Evolutionary conservation across 2,797 vertebrate genomes (phyloP), one percentile per base, ranked within the genome.

Genomic region (Poecilia gillii): DNA sequence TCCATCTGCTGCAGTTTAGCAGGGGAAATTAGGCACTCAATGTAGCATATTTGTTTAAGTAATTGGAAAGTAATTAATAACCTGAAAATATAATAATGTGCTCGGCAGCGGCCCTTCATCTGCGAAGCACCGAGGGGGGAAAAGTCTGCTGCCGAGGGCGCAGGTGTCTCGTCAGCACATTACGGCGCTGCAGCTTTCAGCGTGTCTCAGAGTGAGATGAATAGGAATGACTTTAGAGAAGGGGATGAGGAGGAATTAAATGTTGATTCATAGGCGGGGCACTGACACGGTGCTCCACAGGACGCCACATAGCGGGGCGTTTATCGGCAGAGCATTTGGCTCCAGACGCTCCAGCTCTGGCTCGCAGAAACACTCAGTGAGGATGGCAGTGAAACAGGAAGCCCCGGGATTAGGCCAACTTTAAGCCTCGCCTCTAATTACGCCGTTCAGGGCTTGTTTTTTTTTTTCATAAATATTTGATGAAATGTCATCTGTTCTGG

Each of bases 391-490:
- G 88, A 89, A 94, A 93, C 57, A 70, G 81, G 90, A 71, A 93
- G 90, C 90, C 84, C 43, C 43, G 88, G 89, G 92, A 92, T 94
- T 88, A 89, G 87, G 51, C 76, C 83, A 81, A 92, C 93, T 95
- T 95, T 93, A 94, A 92, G 91, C 64, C 89, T 74, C 64, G 88
- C 87, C 87, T 93, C 95, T 96, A 96, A 96, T 96, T 95, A 95
- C 91, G 83, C 92, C 94, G 93, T 90, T 89, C 89, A 51, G 90
- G 92, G 90, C 92, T 96, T 92, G 91, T 95, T 95, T 94, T 95
- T 95, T 94, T 95, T 92, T 90, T 94, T 96, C 88, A 96, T 97
- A 96, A 96, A 97, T 96, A 97, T 96, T 97, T 97, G 93, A 97
- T 96, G 92, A 93, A 92, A 93, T 95, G 92, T 96, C 95, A 96